Percentiles rank a stretch among this genome's conserved stretches.
These are phyloP conservation scores for Glomeris maerens DNA, from an alignment of 1,140 invertebrate genomes.

Conservation along the genomic window DNA sequence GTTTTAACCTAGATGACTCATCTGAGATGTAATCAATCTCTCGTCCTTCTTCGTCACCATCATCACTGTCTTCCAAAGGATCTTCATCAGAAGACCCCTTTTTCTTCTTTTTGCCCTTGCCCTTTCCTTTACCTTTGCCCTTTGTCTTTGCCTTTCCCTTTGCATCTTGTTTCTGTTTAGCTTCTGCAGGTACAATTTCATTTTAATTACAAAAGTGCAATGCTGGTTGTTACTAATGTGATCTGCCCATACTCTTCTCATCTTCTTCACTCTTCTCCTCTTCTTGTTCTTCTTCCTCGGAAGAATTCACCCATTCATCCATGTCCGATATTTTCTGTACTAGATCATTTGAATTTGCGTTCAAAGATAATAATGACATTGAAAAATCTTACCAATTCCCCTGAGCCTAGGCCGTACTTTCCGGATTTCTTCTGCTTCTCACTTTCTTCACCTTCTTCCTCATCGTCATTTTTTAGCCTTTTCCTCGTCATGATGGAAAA, in stretches of 20 bases:
- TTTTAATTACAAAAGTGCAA: constrained; percentile 7
- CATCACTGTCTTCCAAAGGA: constrained; percentile 88
- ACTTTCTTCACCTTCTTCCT: constrained; percentile 56
- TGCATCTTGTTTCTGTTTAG: neutral
- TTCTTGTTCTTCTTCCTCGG: constrained; percentile 42
- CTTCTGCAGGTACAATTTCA: neutral
- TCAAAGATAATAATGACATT: neutral
- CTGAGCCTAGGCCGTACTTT: constrained; percentile 4
- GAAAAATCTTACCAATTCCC: constrained; percentile 19
- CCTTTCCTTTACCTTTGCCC: constrained; percentile 21
- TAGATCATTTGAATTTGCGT: neutral
- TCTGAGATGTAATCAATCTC: constrained; percentile 49
- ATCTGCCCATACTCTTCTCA: constrained; percentile 51
- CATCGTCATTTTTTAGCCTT: constrained; percentile 59
- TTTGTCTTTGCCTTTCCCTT: constrained; percentile 24
- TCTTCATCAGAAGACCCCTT: constrained; percentile 58
- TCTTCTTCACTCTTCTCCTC: constrained; percentile 49
- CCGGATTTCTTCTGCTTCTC: constrained; percentile 40
- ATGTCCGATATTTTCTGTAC: constrained; percentile 67
- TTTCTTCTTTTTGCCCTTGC: constrained; percentile 60
- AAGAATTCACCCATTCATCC: constrained; percentile 71
- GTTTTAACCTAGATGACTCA: constrained; percentile 15
- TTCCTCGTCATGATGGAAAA: constrained; percentile 87
- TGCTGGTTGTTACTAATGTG: constrained; percentile 28
- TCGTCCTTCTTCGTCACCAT: constrained; percentile 85